Evolutionary conservation across 2,113 vertebrate species (phyloP).

Genomic region (Clarias gariepinus): DNA sequence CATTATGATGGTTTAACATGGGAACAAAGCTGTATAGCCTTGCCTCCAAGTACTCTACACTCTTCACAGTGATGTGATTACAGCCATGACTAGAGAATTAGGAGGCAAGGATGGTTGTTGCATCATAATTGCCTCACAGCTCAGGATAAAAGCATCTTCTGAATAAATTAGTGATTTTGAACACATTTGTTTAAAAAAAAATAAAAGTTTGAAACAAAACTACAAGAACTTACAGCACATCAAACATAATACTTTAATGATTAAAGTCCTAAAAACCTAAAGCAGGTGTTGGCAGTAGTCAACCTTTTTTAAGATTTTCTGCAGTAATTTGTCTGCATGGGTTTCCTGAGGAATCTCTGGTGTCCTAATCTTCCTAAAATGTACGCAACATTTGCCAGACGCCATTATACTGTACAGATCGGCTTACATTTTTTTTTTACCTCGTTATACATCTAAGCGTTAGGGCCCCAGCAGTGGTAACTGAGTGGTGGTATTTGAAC

Average conservation of each 20-base stretch:
- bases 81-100: no score
- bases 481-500: no score
- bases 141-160: neutral
- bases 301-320: neutral
- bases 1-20: neutral
- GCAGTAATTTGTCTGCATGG: neutral
- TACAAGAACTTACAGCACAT: neutral
- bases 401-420: no score
- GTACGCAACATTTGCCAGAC: no score
- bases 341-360: no score
- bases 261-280: neutral
- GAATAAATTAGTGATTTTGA: neutral
- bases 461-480: no score
- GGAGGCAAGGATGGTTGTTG: neutral
- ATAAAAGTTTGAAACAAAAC: neutral
- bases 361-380: no score
- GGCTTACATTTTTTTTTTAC: no score
- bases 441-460: no score
- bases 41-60: neutral
- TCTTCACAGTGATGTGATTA: neutral
- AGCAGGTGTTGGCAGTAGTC: neutral
- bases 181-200: neutral
- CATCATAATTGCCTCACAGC: neutral
- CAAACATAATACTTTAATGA: no score
- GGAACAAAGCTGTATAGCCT: neutral